phyloP scores from a whole-genome alignment of 2,888 invertebrate species.

The Tenthredo livida region DNA sequence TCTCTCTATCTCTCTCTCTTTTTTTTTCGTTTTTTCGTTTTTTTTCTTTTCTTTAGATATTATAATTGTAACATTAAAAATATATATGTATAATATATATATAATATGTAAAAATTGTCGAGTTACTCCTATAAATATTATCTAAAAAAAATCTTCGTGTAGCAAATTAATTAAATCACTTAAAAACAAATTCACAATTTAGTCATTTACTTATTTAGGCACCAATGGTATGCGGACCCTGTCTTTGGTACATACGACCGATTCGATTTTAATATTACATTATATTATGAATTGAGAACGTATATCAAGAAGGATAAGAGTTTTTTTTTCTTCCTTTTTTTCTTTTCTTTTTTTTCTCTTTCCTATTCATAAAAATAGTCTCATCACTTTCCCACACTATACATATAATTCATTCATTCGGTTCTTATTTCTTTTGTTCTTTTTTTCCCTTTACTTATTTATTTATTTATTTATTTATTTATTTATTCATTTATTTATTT shows the following conservation, averaged over 20 bases:
- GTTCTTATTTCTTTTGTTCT: neutral
- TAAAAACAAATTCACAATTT: conserved; percentile 74
- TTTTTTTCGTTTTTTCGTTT: conserved; percentile 27
- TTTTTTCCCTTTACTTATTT: neutral
- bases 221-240: conserved; percentile 79
- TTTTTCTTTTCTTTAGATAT: conserved; percentile 60
- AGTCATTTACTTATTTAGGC: conserved; percentile 69
- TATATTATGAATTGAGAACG: conserved; percentile 22
- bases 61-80: conserved; percentile 77
- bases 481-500: neutral
- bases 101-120: conserved; percentile 77
- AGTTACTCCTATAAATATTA: conserved; percentile 76
- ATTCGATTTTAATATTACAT: conserved; percentile 67
- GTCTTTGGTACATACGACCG: conserved; percentile 78
- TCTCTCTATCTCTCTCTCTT: too few relatives aligned
- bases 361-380: conserved; percentile 25
- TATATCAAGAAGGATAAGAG: conserved; percentile 14
- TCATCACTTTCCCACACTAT: conserved; percentile 25
- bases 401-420: conserved; percentile 23
- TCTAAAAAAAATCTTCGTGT: conserved; percentile 77
- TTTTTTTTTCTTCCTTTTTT: neutral
- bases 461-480: too few relatives aligned
- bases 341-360: neutral
- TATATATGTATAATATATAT: conserved; percentile 70
- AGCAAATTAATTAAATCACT: conserved; percentile 74